Percentiles rank a stretch among this genome's conserved stretches.
Conservation (phyloP, 2,888 invertebrate genomes). For the Agelastica alni region DNA sequence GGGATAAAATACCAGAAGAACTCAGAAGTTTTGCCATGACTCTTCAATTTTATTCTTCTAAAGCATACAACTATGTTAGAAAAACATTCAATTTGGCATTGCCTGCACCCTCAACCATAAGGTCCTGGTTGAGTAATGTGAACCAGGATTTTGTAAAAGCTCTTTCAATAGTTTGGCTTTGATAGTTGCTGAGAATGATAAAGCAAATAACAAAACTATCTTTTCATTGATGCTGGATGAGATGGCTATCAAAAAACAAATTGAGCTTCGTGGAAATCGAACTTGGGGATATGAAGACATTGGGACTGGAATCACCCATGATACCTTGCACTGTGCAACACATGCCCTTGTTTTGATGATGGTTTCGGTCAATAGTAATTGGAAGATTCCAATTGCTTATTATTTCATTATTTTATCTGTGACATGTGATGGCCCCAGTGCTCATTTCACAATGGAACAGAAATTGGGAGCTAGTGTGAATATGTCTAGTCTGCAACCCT, state of each 20-base stretch:
- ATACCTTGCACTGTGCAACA: conserved; percentile 38
- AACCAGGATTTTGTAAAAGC: conserved; percentile 36
- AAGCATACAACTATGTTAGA: no score
- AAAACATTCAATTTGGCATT: conserved; percentile 26
- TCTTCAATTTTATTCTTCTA: no score
- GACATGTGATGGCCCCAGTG: no score
- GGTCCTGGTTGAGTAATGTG: no score
- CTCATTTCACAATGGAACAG: conserved; percentile 26
- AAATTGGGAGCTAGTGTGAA: conserved; percentile 30
- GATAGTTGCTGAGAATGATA: conserved; percentile 10
- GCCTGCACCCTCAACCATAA: conserved; percentile 32
- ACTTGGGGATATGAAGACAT: conserved; percentile 31
- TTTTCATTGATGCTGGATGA: conserved; percentile 42
- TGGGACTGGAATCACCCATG: conserved; percentile 28
- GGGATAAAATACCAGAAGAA: no score
- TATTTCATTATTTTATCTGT: no score
- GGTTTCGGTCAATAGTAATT: conserved; percentile 32
- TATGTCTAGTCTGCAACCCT: conserved; percentile 21
- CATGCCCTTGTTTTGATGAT: no score
- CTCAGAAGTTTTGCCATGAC: no score
- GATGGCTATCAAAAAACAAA: conserved; percentile 35
- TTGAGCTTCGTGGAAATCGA: conserved; percentile 31
- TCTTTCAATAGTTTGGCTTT: conserved; percentile 32
- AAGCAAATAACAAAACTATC: conserved; percentile 13
- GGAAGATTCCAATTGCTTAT: conserved; percentile 41